A percentile compares a stretch with the other conserved stretches of the same genome.
These are phyloP conservation scores for Prochilodus magdalenae DNA, from an alignment of 2,113 vertebrate species.

Conservation along the genomic window DNA sequence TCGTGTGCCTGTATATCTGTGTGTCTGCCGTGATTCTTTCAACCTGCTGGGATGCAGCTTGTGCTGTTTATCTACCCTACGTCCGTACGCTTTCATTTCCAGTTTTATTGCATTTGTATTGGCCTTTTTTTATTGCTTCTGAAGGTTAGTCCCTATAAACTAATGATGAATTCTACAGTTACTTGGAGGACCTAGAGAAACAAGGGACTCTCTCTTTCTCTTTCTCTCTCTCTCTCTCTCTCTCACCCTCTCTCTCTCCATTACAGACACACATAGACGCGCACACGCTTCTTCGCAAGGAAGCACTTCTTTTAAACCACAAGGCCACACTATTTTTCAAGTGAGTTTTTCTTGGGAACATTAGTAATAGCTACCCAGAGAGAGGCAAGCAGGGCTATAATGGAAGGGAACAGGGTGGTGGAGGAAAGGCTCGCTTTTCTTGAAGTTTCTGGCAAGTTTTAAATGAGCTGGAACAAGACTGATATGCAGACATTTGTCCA, in stretches of 20 bases:
- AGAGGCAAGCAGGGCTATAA: not conserved
- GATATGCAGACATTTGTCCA: not conserved
- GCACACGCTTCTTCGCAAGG: slow-evolving; percentile 11
- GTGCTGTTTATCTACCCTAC: not conserved
- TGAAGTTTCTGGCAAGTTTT: slow-evolving; percentile 9
- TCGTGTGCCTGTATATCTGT: not conserved
- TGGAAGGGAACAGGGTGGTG: slow-evolving; percentile 11
- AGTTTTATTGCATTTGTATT: slow-evolving; percentile 22
- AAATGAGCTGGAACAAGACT: not conserved
- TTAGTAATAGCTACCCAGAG: slow-evolving; percentile 25
- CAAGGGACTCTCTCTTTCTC: slow-evolving; percentile 30
- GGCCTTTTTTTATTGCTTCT: slow-evolving; percentile 16
- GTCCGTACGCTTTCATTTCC: not conserved
- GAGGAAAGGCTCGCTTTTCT: not conserved
- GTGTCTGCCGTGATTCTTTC: not conserved
- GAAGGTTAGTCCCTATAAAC: slow-evolving; percentile 40
- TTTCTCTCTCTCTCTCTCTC: not conserved
- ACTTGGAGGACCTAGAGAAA: slow-evolving; percentile 34
- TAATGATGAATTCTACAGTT: slow-evolving; percentile 27
- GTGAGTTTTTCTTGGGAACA: not conserved
- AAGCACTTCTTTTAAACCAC: slow-evolving; percentile 30
- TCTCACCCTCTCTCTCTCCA: not conserved
- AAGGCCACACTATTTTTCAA: slow-evolving; percentile 39
- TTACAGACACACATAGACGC: not conserved
- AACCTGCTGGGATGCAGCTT: not conserved